Evolutionary conservation across 2,888 invertebrate genomes (phyloP).

Genomic region (Pocota personata): DNA sequence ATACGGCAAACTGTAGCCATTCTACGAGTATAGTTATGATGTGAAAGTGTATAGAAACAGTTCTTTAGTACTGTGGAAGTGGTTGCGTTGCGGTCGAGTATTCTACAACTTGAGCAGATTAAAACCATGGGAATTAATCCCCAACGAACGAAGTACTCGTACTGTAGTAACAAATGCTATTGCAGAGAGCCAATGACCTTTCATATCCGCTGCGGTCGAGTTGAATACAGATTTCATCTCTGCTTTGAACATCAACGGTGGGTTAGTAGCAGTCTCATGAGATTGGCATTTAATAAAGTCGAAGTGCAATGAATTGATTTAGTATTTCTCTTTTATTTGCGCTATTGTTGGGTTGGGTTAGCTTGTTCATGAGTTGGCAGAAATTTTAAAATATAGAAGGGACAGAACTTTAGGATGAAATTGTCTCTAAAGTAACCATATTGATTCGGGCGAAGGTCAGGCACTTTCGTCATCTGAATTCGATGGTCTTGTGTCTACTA

Average conservation of each 20-base stretch:
- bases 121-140: slow-evolving; percentile 4
- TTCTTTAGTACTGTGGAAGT: slow-evolving; percentile 8
- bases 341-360: too few relatives aligned
- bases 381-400: too few relatives aligned
- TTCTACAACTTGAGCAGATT: not conserved
- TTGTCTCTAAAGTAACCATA: too few relatives aligned
- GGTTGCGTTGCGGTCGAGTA: slow-evolving; percentile 40
- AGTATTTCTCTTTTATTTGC: not conserved
- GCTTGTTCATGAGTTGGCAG: too few relatives aligned
- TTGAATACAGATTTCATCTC: not conserved
- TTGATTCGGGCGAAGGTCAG: too few relatives aligned
- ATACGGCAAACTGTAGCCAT: not conserved
- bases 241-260: not conserved
- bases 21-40: not conserved
- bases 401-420: too few relatives aligned
- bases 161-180: slow-evolving; percentile 18
- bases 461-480: too few relatives aligned
- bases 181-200: slow-evolving; percentile 36
- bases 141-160: not conserved
- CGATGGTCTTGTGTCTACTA: too few relatives aligned
- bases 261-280: not conserved
- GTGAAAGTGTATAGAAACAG: slow-evolving; percentile 21
- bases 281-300: not conserved
- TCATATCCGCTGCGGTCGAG: slow-evolving; percentile 15
- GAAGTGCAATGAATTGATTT: not conserved